These are phyloP conservation scores for Peromyscus nudipes DNA, from an alignment of 2,797 vertebrate species.

Conservation along the genomic window DNA sequence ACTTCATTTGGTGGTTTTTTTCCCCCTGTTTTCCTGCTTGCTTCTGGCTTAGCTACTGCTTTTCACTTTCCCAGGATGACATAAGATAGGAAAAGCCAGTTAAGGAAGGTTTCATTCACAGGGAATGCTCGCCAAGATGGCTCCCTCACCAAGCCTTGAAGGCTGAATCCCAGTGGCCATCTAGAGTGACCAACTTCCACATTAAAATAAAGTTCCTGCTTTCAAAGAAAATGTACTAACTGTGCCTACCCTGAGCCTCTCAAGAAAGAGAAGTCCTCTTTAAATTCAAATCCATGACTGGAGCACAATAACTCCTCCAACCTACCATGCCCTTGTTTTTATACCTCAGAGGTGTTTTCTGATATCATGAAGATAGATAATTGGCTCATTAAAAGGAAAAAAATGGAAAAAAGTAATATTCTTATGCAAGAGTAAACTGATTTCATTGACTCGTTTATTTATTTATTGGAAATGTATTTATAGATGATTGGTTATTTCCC, in stretches of 20 bases:
- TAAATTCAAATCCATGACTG: background rate
- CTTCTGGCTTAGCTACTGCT: constrained; percentile 71
- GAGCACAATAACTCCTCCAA: background rate
- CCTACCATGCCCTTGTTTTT: background rate
- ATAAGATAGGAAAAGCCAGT: constrained; percentile 64
- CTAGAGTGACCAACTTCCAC: background rate
- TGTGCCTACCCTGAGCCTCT: constrained; percentile 5
- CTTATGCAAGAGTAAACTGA: background rate
- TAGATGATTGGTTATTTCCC: background rate
- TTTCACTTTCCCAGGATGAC: constrained; percentile 65
- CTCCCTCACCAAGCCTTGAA: constrained; percentile 29
- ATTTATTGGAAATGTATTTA: constrained; percentile 26
- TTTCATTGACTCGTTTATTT: background rate
- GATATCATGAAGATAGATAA: background rate
- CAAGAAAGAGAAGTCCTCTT: constrained; percentile 32
- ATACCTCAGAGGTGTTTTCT: background rate
- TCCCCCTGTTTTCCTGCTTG: constrained; percentile 56
- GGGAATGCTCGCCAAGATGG: constrained; percentile 31
- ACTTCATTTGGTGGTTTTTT: background rate
- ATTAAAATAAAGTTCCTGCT: constrained; percentile 28
- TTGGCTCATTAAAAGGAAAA: background rate
- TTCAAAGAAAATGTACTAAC: background rate
- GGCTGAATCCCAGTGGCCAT: constrained; percentile 23
- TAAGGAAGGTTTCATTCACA: constrained; percentile 55
- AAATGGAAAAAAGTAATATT: background rate